Conservation (phyloP, 2,888 invertebrate species). For the Hemithea aestivaria region DNA sequence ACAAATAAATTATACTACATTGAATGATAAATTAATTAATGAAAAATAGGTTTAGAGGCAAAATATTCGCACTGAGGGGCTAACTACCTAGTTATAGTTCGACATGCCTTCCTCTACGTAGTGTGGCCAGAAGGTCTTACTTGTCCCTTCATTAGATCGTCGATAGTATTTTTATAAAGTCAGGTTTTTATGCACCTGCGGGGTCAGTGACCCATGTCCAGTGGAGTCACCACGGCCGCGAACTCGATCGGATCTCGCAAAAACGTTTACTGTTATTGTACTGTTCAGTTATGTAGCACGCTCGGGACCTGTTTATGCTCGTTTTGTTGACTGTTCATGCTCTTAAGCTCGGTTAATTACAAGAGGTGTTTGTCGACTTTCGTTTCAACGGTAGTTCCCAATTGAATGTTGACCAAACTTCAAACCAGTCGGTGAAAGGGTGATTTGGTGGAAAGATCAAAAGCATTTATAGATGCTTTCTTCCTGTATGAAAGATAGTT, state of each 20-base stretch:
- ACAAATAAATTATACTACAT: too few relatives aligned
- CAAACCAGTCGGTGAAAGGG: too few relatives aligned
- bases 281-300: slow-evolving; percentile 26
- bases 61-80: too few relatives aligned
- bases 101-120: too few relatives aligned
- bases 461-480: too few relatives aligned
- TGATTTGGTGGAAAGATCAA: too few relatives aligned
- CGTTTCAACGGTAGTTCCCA: slow-evolving; percentile 9
- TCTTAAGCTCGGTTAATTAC: slow-evolving; percentile 11
- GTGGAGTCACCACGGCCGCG: slow-evolving; percentile 38
- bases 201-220: slow-evolving; percentile 43
- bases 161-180: slow-evolving; percentile 21
- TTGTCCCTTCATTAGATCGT: slow-evolving; percentile 3
- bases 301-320: slow-evolving; percentile 20
- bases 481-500: too few relatives aligned
- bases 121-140: too few relatives aligned
- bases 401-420: neutral
- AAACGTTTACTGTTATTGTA: slow-evolving; percentile 51
- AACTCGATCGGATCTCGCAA: slow-evolving; percentile 48
- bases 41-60: too few relatives aligned
- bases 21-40: too few relatives aligned
- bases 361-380: too few relatives aligned
- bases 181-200: slow-evolving; percentile 38
- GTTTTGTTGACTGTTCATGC: slow-evolving; percentile 10
- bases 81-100: too few relatives aligned